Evolutionary conservation across 2,888 invertebrate species (phyloP).

Genomic region (Chalcosyrphus nemorum): DNA sequence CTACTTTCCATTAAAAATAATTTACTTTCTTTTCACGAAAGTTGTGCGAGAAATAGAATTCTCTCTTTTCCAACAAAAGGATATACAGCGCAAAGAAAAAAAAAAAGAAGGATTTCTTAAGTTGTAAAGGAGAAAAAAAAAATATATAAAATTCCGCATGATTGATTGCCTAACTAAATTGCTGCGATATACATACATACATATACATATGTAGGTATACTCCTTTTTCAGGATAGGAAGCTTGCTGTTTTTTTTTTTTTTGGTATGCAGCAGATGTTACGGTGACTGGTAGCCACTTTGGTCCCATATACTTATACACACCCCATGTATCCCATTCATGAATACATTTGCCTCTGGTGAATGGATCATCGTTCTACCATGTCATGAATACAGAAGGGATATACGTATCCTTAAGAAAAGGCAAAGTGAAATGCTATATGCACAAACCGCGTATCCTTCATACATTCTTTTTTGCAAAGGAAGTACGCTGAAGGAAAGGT

Average conservation of each 20-base stretch:
- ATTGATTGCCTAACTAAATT: conserved; percentile 73
- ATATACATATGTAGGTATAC: too few relatives aligned
- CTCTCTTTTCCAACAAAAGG: conserved; percentile 5
- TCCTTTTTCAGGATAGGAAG: too few relatives aligned
- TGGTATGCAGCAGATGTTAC: conserved; percentile 70
- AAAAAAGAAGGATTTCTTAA: conserved; percentile 51
- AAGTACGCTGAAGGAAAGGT: conserved; percentile 15
- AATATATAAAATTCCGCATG: conserved; percentile 63
- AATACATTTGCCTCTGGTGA: conserved; percentile 41
- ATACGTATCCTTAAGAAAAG: conserved; percentile 1
- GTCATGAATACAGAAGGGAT: conserved; percentile 52
- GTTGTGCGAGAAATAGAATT: conserved; percentile 14
- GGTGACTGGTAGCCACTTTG: conserved; percentile 20
- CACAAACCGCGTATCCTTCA: conserved; percentile 35
- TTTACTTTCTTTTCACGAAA: conserved; percentile 64
- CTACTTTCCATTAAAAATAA: conserved; percentile 69
- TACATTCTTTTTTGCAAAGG: neutral
- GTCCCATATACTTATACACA: neutral
- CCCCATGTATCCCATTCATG: conserved; percentile 21
- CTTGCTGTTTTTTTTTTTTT: conserved; percentile 14
- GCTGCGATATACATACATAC: conserved; percentile 28
- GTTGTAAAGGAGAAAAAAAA: conserved; percentile 16
- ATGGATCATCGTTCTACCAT: conserved; percentile 50
- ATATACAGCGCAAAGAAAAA: neutral
- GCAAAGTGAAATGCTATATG: conserved; percentile 11